Conservation (phyloP, 2,797 vertebrate species). For the Paedocypris micromegethes region DNA sequence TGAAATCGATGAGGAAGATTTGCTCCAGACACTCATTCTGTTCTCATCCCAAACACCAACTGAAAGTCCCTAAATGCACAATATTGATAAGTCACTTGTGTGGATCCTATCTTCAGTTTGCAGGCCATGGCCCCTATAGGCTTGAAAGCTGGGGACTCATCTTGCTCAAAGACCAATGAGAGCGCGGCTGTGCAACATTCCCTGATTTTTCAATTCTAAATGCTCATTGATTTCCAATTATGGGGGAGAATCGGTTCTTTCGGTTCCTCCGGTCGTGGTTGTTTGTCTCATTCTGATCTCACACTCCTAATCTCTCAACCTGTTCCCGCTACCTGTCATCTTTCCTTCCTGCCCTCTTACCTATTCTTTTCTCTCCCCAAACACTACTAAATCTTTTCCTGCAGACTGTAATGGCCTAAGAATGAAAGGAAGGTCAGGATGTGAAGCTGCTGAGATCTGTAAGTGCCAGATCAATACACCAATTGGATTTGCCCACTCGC, state of each 20-base stretch:
- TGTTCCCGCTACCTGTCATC: constrained; percentile 4
- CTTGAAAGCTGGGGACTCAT: constrained; percentile 14
- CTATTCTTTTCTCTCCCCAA: constrained; percentile 21
- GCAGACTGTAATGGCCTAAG: constrained; percentile 61
- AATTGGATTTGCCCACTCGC: constrained; percentile 64
- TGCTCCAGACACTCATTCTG: constrained; percentile 24
- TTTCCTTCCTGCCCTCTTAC: background rate
- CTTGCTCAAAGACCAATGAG: constrained; percentile 18
- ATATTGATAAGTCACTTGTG: constrained; percentile 38
- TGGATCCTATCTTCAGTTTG: constrained; percentile 24
- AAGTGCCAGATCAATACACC: constrained; percentile 65
- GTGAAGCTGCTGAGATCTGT: constrained; percentile 61
- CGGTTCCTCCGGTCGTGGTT: constrained; percentile 16
- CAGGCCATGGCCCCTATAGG: background rate
- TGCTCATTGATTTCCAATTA: constrained; percentile 53
- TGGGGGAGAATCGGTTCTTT: constrained; percentile 34
- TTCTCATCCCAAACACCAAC: constrained; percentile 31
- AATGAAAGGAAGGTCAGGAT: constrained; percentile 67
- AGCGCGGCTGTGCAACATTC: constrained; percentile 54
- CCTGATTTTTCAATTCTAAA: constrained; percentile 54
- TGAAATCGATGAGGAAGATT: constrained; percentile 41
- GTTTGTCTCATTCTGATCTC: constrained; percentile 13
- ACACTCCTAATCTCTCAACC: constrained; percentile 9
- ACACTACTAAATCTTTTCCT: constrained; percentile 56
- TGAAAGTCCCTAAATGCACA: constrained; percentile 27